Conservation (phyloP, 2,113 vertebrate species). For the Brachionichthys hirsutus region DNA sequence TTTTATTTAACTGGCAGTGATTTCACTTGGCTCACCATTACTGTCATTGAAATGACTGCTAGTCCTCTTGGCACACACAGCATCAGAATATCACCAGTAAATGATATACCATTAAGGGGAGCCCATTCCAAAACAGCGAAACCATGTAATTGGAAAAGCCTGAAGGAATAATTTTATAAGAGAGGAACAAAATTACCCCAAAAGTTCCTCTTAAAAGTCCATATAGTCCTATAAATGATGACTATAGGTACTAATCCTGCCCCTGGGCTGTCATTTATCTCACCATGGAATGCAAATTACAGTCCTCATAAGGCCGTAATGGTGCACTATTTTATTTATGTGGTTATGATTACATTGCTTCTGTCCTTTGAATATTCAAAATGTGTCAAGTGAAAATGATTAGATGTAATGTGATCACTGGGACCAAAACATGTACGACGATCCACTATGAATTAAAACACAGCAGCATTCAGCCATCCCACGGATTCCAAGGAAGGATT, state of each 20-base stretch:
- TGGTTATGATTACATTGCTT: slow-evolving; percentile 64
- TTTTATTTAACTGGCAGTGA: slow-evolving; percentile 20
- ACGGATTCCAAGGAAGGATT: slow-evolving; percentile 34
- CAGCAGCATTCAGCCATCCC: slow-evolving; percentile 7
- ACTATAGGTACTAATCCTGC: slow-evolving; percentile 33
- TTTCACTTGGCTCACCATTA: slow-evolving; percentile 1
- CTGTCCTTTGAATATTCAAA: slow-evolving; percentile 67
- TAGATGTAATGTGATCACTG: slow-evolving; percentile 46
- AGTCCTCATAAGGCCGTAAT: slow-evolving; percentile 62
- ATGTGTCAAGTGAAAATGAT: slow-evolving; percentile 57
- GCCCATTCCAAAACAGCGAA: slow-evolving; percentile 27
- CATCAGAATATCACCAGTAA: slow-evolving; percentile 46
- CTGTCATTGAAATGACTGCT: slow-evolving; percentile 22
- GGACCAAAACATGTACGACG: slow-evolving; percentile 22
- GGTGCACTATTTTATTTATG: slow-evolving; percentile 69
- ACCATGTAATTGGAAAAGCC: slow-evolving; percentile 51
- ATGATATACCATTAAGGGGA: slow-evolving; percentile 58
- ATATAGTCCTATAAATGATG: slow-evolving; percentile 54
- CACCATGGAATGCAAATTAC: slow-evolving; percentile 62
- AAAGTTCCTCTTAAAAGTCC: slow-evolving; percentile 57
- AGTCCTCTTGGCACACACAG: slow-evolving; percentile 16
- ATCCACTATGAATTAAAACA: slow-evolving; percentile 59
- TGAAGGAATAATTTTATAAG: slow-evolving; percentile 47
- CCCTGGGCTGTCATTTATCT: slow-evolving; percentile 54
- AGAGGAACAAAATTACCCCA: slow-evolving; percentile 41